Evolutionary conservation across 2,888 invertebrate species (phyloP).

Genomic region (Pachydiplax longipennis): DNA sequence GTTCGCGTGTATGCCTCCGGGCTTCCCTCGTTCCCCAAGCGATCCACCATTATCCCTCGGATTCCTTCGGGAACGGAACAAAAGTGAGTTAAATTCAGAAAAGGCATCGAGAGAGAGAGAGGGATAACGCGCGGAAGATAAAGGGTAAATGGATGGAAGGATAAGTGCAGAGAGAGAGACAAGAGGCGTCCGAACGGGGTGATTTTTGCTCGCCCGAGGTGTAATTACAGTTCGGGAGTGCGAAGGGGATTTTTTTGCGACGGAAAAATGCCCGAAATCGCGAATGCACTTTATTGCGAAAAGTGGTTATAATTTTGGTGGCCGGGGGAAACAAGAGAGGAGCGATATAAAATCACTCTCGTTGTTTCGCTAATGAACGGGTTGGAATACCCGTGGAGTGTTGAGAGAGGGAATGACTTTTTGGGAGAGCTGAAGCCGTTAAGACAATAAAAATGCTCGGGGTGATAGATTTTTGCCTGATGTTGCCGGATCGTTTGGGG

Average conservation of each 20-base stretch:
- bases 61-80: constrained; percentile 34
- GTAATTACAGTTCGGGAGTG: background rate
- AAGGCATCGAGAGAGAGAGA: background rate
- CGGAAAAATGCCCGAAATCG: background rate
- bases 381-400: background rate
- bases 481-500: background rate
- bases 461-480: background rate
- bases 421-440: background rate
- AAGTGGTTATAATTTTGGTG: background rate
- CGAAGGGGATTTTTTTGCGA: background rate
- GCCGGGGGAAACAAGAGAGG: background rate
- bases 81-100: constrained; percentile 35
- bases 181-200: background rate
- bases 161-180: background rate
- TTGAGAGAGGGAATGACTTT: background rate
- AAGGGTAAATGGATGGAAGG: background rate
- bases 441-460: background rate
- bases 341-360: background rate
- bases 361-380: background rate
- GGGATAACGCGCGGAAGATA: background rate
- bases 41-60: constrained; percentile 27
- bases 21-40: background rate
- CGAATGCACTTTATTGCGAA: background rate
- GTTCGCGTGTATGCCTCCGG: background rate
- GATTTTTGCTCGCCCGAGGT: background rate